Conservation (phyloP, 1,140 invertebrate species). For the Cheumatopsyche charites region DNA sequence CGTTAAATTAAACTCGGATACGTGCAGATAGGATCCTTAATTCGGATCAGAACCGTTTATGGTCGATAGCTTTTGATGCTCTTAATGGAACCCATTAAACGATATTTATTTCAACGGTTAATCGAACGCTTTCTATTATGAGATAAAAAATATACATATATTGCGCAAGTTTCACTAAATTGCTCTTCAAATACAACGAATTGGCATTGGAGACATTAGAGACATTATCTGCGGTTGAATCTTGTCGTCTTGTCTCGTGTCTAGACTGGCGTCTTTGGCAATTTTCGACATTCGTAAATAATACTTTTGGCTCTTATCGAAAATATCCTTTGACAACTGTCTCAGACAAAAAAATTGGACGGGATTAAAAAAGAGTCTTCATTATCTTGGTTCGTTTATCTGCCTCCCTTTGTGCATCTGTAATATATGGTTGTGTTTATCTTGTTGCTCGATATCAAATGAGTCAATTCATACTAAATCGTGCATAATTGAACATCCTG, state of each 20-base stretch:
- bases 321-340: constrained; percentile 8
- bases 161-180: too few relatives aligned
- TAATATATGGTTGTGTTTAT: not conserved
- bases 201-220: not conserved
- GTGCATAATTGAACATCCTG: not conserved
- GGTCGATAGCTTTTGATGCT: too few relatives aligned
- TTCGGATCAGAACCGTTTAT: too few relatives aligned
- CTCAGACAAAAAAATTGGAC: not conserved
- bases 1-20: too few relatives aligned
- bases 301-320: constrained; percentile 14
- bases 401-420: not conserved
- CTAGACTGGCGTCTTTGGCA: constrained; percentile 18
- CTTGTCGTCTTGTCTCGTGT: not conserved
- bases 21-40: too few relatives aligned
- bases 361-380: constrained; percentile 4
- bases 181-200: not conserved
- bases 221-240: constrained; percentile 4
- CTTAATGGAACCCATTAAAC: too few relatives aligned
- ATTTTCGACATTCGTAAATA: constrained; percentile 25
- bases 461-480: not conserved
- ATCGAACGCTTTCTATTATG: too few relatives aligned
- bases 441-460: not conserved
- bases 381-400: not conserved
- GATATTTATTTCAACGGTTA: too few relatives aligned
- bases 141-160: too few relatives aligned